These are phyloP conservation scores for Callyntrura sp. DNA, from an alignment of 2,888 invertebrate genomes.

Conservation along the genomic window DNA sequence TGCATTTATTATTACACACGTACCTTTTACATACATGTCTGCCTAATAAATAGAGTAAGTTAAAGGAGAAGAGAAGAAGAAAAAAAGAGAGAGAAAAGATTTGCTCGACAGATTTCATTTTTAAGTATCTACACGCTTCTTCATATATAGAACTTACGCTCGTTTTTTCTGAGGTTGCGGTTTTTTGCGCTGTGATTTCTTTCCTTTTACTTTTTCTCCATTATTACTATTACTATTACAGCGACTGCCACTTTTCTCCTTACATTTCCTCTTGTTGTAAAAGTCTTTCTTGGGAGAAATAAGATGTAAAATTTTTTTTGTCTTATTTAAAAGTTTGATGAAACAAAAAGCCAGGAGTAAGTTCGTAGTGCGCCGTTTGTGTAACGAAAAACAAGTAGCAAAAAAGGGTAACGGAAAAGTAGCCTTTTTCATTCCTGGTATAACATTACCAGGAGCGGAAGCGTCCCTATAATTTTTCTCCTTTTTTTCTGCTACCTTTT, in stretches of 20 bases:
- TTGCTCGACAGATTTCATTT: slow-evolving; percentile 38
- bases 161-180: slow-evolving; percentile 1
- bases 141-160: slow-evolving; percentile 49
- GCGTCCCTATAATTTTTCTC: neutral
- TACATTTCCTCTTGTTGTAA: slow-evolving; percentile 24
- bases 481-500: slow-evolving; percentile 6
- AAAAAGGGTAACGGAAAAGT: neutral
- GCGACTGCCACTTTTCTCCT: neutral
- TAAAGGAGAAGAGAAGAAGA: neutral
- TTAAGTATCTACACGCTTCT: neutral
- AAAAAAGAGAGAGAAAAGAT: slow-evolving; percentile 21
- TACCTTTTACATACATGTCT: neutral
- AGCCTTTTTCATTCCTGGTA: neutral
- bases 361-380: slow-evolving; percentile 1
- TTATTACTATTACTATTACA: no score
- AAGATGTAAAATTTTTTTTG: slow-evolving; percentile 9
- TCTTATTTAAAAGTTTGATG: slow-evolving; percentile 16
- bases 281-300: slow-evolving; percentile 18
- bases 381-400: neutral
- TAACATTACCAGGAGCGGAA: no score
- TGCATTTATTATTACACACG: slow-evolving; percentile 12
- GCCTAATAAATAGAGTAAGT: slow-evolving; percentile 9
- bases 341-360: neutral
- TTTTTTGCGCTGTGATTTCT: slow-evolving; percentile 44
- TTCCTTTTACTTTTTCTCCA: neutral